Evolutionary conservation across 2,888 invertebrate species (phyloP), one percentile per base, ranked within the genome.

Genomic region (Operophtera brumata): DNA sequence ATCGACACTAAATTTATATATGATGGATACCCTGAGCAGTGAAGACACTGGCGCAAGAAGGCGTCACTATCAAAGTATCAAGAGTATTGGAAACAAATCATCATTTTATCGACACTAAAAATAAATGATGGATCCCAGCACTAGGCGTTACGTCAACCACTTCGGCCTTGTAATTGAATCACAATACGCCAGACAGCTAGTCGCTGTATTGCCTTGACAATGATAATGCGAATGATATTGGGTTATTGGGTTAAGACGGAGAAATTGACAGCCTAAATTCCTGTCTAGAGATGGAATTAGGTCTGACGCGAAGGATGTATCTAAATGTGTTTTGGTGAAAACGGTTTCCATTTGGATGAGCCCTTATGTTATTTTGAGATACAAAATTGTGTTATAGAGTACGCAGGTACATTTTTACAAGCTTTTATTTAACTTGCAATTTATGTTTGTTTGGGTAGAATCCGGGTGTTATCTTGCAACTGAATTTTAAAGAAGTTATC

Each of bases 91-190:
- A 34, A 4, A 2, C n/a, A 13, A 13, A 8, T 11, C 13, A 13
- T 11, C n/a, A 11, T 34, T 34, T 34, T n/a, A 36, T 36, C 36
- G 8, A 36, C 13, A 13, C 12, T 7, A 7, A 7, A n/a, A 12
- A 9, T 12, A 3, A 20, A 1, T 10, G 14, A 47, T 32, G 6
- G 44, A 11, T 67, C 65, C 69, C 70, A 70, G 60, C 69, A 65
- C 65, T 60, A 67, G 54, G 63, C 59, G 37, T 45, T 44, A 54
- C 57, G 45, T 53, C 52, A 48, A 12, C 45, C 45, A 57, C 52
- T 57, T 47, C 25, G 26, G 13, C 9, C 42, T 35, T 20, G 68
- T 77, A 77, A 78, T 78, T 78, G 74, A 78, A 77, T 76, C 69
- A 74, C 71, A 77, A 75, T 77, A 70, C 65, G 55, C 61, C 60